Percentiles rank a stretch among this genome's conserved stretches.
Evolutionary conservation across 2,113 vertebrate genomes (phyloP).

Genomic region (Tringa solitaria): DNA sequence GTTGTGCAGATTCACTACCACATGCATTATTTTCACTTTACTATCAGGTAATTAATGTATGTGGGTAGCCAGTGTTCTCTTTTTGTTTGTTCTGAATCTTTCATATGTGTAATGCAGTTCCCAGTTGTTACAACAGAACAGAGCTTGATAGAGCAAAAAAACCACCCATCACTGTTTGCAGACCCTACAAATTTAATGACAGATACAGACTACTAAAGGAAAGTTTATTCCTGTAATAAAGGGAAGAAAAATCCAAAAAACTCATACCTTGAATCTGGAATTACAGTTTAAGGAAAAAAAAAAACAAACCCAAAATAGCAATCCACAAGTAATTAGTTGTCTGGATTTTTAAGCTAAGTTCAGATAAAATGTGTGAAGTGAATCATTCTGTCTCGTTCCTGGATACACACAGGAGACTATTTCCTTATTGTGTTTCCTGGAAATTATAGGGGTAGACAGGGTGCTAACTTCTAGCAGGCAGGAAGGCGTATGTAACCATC

Average conservation of each 20-base stretch:
- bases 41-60: neutral
- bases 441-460: neutral
- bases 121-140: neutral
- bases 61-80: neutral
- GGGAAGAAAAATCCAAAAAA: neutral
- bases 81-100: conserved; percentile 20
- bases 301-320: neutral
- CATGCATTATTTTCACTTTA: conserved; percentile 5
- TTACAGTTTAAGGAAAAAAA: neutral
- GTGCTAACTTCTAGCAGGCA: neutral
- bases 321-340: neutral
- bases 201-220: neutral
- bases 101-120: neutral
- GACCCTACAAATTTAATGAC: neutral
- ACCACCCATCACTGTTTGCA: neutral
- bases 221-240: neutral
- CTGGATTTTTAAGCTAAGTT: neutral
- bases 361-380: neutral
- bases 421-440: neutral
- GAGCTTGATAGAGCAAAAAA: neutral
- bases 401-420: neutral
- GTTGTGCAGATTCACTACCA: neutral
- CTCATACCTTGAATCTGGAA: neutral
- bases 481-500: neutral
- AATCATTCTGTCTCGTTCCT: neutral